These are phyloP conservation scores for Thymelicus acteon DNA, from an alignment of 2,888 invertebrate species.

Conservation along the genomic window DNA sequence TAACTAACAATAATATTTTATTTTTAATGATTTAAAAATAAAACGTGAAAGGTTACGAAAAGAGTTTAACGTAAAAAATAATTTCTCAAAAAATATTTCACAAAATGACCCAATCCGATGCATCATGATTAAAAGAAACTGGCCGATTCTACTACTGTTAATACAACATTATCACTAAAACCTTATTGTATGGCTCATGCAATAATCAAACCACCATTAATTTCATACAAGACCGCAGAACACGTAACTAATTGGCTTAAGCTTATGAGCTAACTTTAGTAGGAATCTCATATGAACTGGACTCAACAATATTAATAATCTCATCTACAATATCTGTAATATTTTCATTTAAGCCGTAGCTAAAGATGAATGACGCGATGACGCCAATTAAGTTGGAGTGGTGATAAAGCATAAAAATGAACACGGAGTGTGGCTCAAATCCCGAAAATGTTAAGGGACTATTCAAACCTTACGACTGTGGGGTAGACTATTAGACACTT, in stretches of 20 bases:
- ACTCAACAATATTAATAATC: slow-evolving; percentile 51
- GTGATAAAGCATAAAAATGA: slow-evolving; percentile 8
- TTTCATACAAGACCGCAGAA: slow-evolving; percentile 11
- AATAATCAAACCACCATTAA: slow-evolving; percentile 17
- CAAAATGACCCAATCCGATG: background rate
- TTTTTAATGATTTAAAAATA: too few relatives aligned
- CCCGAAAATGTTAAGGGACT: background rate
- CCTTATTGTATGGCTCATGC: background rate
- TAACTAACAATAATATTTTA: too few relatives aligned
- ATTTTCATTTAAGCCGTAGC: background rate
- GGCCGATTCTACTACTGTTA: slow-evolving; percentile 12
- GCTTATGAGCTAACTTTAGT: slow-evolving; percentile 52
- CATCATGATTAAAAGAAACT: background rate
- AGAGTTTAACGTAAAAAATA: too few relatives aligned
- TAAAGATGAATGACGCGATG: slow-evolving; percentile 1
- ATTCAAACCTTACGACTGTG: background rate
- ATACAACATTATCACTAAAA: slow-evolving; percentile 6
- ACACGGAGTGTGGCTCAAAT: slow-evolving; percentile 8
- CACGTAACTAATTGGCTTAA: slow-evolving; percentile 30
- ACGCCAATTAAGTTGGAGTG: slow-evolving; percentile 8
- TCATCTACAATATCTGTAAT: slow-evolving; percentile 42
- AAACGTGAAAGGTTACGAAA: too few relatives aligned
- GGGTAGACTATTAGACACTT: background rate
- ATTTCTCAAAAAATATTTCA: background rate
- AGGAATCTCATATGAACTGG: slow-evolving; percentile 63